Evolutionary conservation across 2,113 vertebrate species (phyloP).

Genomic region (Sylvilagus bachmani): DNA sequence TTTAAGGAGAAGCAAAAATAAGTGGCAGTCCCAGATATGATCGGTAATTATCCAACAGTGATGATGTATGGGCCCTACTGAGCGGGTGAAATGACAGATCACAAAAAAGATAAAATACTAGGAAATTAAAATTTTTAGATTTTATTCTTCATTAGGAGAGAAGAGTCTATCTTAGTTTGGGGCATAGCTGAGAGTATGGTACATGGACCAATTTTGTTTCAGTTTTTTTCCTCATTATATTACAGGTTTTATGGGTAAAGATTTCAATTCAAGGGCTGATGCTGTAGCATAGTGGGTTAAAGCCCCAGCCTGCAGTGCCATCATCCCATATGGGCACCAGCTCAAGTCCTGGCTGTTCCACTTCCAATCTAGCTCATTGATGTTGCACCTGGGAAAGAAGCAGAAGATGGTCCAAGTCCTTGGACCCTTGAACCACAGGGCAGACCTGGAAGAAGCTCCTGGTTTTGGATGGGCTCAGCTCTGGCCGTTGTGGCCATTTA

Average conservation of each 20-base stretch:
- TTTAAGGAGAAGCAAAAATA: slow-evolving; percentile 24
- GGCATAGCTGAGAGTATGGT: not conserved
- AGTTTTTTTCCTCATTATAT: slow-evolving; percentile 24
- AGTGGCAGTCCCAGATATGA: not conserved
- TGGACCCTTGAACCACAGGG: too few relatives aligned
- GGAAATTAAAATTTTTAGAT: not conserved
- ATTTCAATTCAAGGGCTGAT: not conserved
- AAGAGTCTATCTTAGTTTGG: not conserved
- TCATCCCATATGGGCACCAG: too few relatives aligned
- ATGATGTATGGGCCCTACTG: not conserved
- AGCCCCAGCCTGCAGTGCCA: too few relatives aligned
- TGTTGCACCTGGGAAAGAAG: too few relatives aligned
- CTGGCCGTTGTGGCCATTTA: too few relatives aligned
- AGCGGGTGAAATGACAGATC: not conserved
- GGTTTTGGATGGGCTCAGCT: too few relatives aligned
- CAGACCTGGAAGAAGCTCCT: too few relatives aligned
- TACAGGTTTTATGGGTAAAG: not conserved
- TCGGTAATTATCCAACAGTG: not conserved
- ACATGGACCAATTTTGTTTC: not conserved
- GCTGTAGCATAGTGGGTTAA: too few relatives aligned
- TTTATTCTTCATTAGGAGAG: not conserved
- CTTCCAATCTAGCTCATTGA: too few relatives aligned
- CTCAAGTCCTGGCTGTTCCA: too few relatives aligned
- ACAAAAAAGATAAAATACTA: not conserved
- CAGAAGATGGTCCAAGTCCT: too few relatives aligned